These are phyloP conservation scores for Daktulosphaira vitifoliae DNA, from an alignment of 1,140 invertebrate species.

Conservation along the genomic window DNA sequence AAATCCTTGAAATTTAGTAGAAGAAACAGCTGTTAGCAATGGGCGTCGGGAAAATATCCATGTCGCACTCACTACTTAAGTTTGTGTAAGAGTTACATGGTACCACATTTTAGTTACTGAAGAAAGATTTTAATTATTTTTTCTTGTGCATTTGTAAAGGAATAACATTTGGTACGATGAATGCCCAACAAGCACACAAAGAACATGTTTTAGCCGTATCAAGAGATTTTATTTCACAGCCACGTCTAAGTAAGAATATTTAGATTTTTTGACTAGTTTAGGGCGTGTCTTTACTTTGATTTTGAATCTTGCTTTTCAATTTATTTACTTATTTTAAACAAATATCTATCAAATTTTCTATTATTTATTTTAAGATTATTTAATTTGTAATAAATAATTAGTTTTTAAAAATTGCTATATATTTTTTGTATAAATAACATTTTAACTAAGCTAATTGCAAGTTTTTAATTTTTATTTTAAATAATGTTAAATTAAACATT, in stretches of 20 bases:
- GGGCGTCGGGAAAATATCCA: conserved; percentile 7
- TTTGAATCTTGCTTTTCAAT: background rate
- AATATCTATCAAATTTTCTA: background rate
- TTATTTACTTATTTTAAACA: background rate
- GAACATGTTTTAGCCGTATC: conserved; percentile 87
- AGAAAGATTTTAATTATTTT: background rate
- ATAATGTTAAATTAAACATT: no score
- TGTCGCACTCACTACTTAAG: background rate
- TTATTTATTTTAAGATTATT: no score
- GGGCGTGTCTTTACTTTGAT: conserved; percentile 17
- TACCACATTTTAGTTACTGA: no score
- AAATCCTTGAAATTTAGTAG: conserved; percentile 6
- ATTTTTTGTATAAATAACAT: no score
- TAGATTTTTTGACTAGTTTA: conserved; percentile 31
- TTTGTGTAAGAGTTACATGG: no score
- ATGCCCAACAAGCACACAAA: conserved; percentile 50
- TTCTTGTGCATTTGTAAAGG: conserved; percentile 38
- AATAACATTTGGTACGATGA: conserved; percentile 44
- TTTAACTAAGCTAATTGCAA: no score
- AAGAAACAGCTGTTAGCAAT: conserved; percentile 21
- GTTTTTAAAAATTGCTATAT: no score
- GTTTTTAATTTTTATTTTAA: no score
- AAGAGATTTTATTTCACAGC: conserved; percentile 94
- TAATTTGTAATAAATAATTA: no score
- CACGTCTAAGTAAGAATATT: conserved; percentile 82